A percentile compares a stretch with the other conserved stretches of the same genome.
Evolutionary conservation across 1,140 invertebrate genomes (phyloP).

Genomic region (Mactra quadrangularis): DNA sequence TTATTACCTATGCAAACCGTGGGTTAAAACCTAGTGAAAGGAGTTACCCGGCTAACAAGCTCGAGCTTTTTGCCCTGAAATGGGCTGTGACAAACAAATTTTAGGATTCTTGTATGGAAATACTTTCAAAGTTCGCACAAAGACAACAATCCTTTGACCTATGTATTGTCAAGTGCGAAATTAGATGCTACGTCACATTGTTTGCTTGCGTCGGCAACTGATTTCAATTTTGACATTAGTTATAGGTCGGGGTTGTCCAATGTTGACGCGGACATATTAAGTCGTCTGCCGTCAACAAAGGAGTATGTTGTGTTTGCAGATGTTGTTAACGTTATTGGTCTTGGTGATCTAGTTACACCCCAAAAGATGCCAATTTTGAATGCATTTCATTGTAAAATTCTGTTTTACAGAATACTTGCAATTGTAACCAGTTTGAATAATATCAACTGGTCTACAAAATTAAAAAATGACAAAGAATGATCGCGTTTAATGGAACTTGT

Average conservation of each 20-base stretch:
- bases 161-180: neutral
- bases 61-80: constrained; percentile 55
- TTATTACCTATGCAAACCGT: constrained; percentile 2
- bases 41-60: constrained; percentile 43
- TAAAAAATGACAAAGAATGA: too few species aligned
- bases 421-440: neutral
- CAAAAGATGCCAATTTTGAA: neutral
- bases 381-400: neutral
- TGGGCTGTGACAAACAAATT: constrained; percentile 51
- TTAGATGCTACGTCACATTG: neutral
- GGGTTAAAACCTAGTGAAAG: constrained; percentile 6
- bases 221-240: neutral
- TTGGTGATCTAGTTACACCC: neutral
- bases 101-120: constrained; percentile 19
- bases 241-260: too few species aligned
- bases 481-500: neutral
- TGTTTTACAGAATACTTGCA: neutral
- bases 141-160: constrained; percentile 16
- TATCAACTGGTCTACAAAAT: neutral
- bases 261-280: too few species aligned
- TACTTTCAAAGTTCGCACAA: neutral
- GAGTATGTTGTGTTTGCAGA: too few species aligned
- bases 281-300: too few species aligned
- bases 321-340: too few species aligned
- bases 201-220: neutral